Evolutionary conservation across 2,113 vertebrate genomes (phyloP), one percentile per base, ranked within the genome.

Genomic region (Chitala chitala): DNA sequence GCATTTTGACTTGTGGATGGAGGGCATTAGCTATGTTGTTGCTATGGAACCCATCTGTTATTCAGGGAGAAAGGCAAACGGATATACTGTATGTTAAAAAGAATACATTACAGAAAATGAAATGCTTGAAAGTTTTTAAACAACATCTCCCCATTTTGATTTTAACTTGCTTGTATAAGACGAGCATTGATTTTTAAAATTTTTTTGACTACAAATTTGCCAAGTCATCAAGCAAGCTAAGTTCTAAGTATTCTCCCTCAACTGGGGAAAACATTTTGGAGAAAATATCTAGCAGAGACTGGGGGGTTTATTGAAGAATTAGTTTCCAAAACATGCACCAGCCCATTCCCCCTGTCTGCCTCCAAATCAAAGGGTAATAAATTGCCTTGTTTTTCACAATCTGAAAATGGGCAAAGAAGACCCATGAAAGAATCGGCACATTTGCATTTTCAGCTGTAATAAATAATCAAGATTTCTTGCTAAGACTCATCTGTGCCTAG

Each of bases 21-120:
- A 71, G 61, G 79, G 76, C 69, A 82, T 81, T 75, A 71, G 44
- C 77, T 69, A 26, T 54, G 0, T 69, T 58, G 77, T 86, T 84
- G 83, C 83, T 77, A 80, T 82, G 77, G 78, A 78, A 71, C 59
- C 72, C 76, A 74, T 77, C 69, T 80, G 77, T 78, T 83, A 78
- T 78, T 42, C 61, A 71, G 74, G 59, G 77, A 72, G 61, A 81
- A 82, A 76, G 7, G 24, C 12, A 59, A 68, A 69, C 76, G 78
- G 73, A 15, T 6, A 33, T 3, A n/a, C n/a, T n/a, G 20, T n/a
- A 26, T 31, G 20, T 20, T 2, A 66, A 44, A 15, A 66, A 26
- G 63, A 10, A 66, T 13, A 66, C n/a, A 24, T 13, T 20, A 44
- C 10, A 46, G 13, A 15, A 61, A 72, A 31, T 5, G 13, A 13